phyloP scores from a whole-genome alignment of 2,113 vertebrate species.

The Pteropus alecto region DNA sequence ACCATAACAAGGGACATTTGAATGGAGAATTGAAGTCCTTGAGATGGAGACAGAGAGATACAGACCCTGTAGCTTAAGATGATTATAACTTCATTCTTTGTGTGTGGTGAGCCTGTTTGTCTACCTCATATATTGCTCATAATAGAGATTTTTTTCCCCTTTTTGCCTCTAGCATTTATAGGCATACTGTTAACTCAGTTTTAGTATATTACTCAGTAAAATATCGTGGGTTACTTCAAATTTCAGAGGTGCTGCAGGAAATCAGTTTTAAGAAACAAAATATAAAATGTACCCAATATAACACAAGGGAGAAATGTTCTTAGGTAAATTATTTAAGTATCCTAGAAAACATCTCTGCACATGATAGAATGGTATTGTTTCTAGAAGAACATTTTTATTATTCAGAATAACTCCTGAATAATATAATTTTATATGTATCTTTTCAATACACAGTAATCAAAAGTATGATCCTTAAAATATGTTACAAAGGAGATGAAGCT shows the following conservation, averaged over 20 bases:
- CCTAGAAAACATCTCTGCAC: constrained; percentile 57
- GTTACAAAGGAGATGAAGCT: not conserved
- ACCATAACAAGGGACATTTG: not conserved
- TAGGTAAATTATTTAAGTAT: constrained; percentile 49
- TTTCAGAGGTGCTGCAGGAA: constrained; percentile 56
- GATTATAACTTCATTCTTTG: not conserved
- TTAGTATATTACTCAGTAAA: not conserved
- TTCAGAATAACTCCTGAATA: constrained; percentile 22
- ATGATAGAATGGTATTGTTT: constrained; percentile 27
- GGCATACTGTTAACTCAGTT: not conserved
- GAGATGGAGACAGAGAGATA: not conserved
- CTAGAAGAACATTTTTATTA: constrained; percentile 39
- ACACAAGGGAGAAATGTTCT: constrained; percentile 41
- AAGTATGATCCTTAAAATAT: constrained; percentile 36
- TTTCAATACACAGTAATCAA: not conserved
- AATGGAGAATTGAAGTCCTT: not conserved
- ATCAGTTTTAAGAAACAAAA: constrained; percentile 39
- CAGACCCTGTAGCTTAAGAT: not conserved
- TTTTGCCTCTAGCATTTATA: not conserved
- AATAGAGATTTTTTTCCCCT: not conserved
- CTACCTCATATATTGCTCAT: not conserved
- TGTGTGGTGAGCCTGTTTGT: not conserved
- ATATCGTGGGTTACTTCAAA: not conserved
- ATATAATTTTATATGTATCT: constrained; percentile 49
- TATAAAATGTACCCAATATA: not conserved